Evolutionary conservation across 2,888 invertebrate genomes (phyloP), one percentile per base, ranked within the genome.

Genomic region (Gari tellinella): DNA sequence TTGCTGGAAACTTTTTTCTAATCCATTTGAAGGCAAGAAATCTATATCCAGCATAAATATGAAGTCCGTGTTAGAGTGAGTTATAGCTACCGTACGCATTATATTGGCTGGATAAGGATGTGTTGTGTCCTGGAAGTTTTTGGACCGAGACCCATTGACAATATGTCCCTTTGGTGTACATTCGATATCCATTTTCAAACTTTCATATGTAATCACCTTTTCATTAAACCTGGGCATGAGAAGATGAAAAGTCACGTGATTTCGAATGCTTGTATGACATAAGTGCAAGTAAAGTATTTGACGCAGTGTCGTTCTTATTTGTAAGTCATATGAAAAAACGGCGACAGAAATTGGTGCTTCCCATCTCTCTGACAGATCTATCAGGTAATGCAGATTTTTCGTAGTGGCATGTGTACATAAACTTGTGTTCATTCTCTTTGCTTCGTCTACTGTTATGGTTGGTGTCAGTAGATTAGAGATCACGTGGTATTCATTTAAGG

Each of bases 41-140:
- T 94, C 94, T 53, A 94, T 91, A 81, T 94, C 94, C 41, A 93
- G 86, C 25, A 93, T 92, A 43, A 94, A 89, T 40, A 93, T 89
- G 82, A 92, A 93, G 26, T 92, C 91, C 2, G 93, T 92, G n/a
- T 81, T 75, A 1, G 92, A 86, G 73, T 91, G 91, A 68, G 91
- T 88, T 8, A 93, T 86, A n/a, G 93, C 94, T 21, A 93, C 91
- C 85, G 94, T 94, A 26, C 94, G 86, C 56, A 94, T 85, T 23
- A 94, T 85, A 86, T 94, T 94, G 81, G 92, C 92, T 15, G 94
- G 94, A 82, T 93, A 94, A 41, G 88, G 85, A n/a, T n/a, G n/a
- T n/a, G n/a, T n/a, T n/a, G n/a, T n/a, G n/a, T n/a, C n/a, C n/a
- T n/a, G n/a, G n/a, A n/a, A n/a, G n/a, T n/a, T n/a, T n/a, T n/a